Conservation (phyloP, 2,888 invertebrate species). For the Altica lythri region DNA sequence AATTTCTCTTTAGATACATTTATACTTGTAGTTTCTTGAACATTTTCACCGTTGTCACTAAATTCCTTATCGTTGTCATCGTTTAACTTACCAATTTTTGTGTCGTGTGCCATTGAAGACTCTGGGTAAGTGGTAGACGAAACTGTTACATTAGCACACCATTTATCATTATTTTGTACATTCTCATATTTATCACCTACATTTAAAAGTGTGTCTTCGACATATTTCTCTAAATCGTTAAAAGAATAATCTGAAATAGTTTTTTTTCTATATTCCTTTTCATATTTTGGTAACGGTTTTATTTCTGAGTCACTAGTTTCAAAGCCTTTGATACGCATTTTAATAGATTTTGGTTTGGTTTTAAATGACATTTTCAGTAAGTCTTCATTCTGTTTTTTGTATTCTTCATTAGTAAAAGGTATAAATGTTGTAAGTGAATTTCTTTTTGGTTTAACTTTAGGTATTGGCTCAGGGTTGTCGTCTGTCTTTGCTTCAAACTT, state of each 20-base stretch:
- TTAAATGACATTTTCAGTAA: slow-evolving; percentile 18
- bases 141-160: slow-evolving; percentile 47
- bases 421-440: slow-evolving; percentile 1
- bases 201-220: slow-evolving; percentile 40
- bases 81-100: neutral
- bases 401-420: neutral
- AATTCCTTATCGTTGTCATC: too few species aligned
- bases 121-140: slow-evolving; percentile 41
- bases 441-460: slow-evolving; percentile 2
- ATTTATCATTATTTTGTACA: slow-evolving; percentile 30
- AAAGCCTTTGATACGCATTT: slow-evolving; percentile 39
- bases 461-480: slow-evolving; percentile 17
- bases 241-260: slow-evolving; percentile 38
- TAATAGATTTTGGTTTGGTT: slow-evolving; percentile 34
- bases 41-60: too few species aligned
- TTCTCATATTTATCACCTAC: slow-evolving; percentile 37
- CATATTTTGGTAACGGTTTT: slow-evolving; percentile 4
- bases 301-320: slow-evolving; percentile 25
- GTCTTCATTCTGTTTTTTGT: slow-evolving; percentile 4
- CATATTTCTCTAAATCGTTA: slow-evolving; percentile 45
- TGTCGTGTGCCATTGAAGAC: neutral
- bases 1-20: too few species aligned
- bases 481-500: slow-evolving; percentile 50
- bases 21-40: too few species aligned
- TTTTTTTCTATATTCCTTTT: slow-evolving; percentile 9